Conservation (phyloP, 2,797 vertebrate genomes). For the Dromococcyx pavoninus region DNA sequence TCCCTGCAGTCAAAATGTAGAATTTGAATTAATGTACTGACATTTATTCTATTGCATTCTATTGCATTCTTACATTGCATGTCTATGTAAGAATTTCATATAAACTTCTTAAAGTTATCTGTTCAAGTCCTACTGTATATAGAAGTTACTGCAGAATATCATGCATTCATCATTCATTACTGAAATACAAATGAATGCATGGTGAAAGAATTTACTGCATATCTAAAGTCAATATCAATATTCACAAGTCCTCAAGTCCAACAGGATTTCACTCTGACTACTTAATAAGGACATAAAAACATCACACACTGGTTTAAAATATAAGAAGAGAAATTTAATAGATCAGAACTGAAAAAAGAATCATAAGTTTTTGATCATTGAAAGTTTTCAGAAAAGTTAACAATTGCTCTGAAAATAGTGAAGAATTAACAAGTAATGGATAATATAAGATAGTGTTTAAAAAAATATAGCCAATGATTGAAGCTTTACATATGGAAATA, state of each 20-base stretch:
- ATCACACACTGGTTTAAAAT: background rate
- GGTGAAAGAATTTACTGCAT: background rate
- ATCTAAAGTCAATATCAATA: background rate
- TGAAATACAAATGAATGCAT: background rate
- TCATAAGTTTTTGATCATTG: background rate
- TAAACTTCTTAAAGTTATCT: background rate
- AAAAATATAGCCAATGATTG: background rate
- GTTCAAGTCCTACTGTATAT: background rate
- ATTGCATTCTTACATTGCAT: background rate
- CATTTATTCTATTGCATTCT: background rate
- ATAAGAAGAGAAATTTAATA: background rate
- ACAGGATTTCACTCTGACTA: background rate
- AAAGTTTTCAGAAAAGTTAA: background rate
- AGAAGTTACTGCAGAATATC: background rate
- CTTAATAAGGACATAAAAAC: background rate
- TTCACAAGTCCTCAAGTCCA: background rate
- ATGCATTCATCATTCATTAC: background rate
- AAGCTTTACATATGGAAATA: background rate
- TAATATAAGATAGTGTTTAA: fast-evolving
- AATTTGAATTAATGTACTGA: background rate
- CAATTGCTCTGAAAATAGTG: too few species aligned
- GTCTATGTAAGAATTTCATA: background rate
- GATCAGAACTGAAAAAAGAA: background rate
- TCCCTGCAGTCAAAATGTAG: background rate
- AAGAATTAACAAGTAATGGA: background rate